A percentile compares a stretch with the other conserved stretches of the same genome.
phyloP scores from a whole-genome alignment of 2,797 vertebrate genomes.

The Masticophis lateralis region DNA sequence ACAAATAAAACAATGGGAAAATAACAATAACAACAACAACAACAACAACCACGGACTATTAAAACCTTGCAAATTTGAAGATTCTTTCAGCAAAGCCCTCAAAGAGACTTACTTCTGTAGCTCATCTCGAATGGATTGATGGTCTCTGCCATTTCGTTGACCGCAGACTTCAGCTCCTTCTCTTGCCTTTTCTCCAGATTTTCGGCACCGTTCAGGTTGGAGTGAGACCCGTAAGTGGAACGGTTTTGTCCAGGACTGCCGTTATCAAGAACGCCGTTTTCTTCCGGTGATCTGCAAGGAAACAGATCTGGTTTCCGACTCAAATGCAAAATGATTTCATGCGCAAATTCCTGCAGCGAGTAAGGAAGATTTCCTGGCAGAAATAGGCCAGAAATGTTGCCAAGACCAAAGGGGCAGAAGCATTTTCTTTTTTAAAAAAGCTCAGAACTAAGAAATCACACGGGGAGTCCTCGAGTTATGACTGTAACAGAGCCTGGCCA shows the following conservation, averaged over 20 bases:
- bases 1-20: not conserved
- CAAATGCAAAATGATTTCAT: not conserved
- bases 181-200: constrained; percentile 81
- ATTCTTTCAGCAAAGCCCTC: not conserved
- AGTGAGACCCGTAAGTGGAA: constrained; percentile 71
- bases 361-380: not conserved
- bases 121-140: constrained; percentile 86
- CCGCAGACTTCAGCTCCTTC: constrained; percentile 78
- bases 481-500: not conserved
- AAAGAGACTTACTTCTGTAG: constrained; percentile 83
- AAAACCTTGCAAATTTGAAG: not conserved
- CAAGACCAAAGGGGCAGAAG: not conserved
- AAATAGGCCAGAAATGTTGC: not conserved
- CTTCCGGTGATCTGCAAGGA: constrained; percentile 80
- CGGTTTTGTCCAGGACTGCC: constrained; percentile 62
- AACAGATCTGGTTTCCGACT: not conserved
- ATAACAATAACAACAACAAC: too few relatives aligned
- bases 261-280: constrained; percentile 69
- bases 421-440: not conserved
- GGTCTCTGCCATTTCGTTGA: constrained; percentile 78
- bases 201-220: constrained; percentile 68
- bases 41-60: too few relatives aligned
- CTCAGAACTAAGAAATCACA: not conserved
- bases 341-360: rapidly evolving
- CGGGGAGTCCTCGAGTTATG: not conserved